Conservation (phyloP, 2,888 invertebrate species). For the Drosophila eohydei region DNA sequence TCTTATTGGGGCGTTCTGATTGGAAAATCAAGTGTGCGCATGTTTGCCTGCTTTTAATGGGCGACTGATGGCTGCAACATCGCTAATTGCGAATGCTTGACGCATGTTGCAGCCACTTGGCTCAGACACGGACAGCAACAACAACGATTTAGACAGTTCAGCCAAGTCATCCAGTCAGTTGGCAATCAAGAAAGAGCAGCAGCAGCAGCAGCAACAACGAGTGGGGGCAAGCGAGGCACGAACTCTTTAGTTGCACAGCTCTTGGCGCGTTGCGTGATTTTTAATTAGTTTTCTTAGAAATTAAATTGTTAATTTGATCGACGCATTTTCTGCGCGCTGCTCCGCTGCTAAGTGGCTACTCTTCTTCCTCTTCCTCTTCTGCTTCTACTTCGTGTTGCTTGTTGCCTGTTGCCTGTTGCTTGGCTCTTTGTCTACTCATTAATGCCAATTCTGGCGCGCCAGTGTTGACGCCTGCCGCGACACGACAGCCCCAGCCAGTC, state of each 20-base stretch:
- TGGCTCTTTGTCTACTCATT: constrained; percentile 78
- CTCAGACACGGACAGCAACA: constrained; percentile 62
- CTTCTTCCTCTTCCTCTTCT: constrained; percentile 24
- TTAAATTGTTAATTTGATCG: constrained; percentile 83
- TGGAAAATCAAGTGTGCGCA: constrained; percentile 76
- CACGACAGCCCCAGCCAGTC: constrained; percentile 36
- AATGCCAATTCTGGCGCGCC: constrained; percentile 81
- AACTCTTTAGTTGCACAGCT: constrained; percentile 53
- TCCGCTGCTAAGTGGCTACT: constrained; percentile 69
- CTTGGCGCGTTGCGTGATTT: constrained; percentile 73
- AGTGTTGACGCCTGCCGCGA: constrained; percentile 70
- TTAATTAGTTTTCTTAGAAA: constrained; percentile 84
- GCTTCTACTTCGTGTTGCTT: constrained; percentile 18
- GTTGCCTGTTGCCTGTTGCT: constrained; percentile 9
- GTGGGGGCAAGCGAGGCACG: neutral
- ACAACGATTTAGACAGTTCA: constrained; percentile 62
- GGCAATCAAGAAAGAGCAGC: constrained; percentile 24
- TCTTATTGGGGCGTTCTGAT: constrained; percentile 66
- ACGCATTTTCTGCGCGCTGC: constrained; percentile 72
- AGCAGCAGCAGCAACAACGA: neutral
- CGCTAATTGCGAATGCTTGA: constrained; percentile 80
- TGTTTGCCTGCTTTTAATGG: constrained; percentile 80
- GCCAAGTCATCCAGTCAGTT: constrained; percentile 54
- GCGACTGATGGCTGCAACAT: constrained; percentile 72
- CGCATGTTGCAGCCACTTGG: constrained; percentile 79